Conservation (phyloP, 2,888 invertebrate species). For the Limenitis camilla region DNA sequence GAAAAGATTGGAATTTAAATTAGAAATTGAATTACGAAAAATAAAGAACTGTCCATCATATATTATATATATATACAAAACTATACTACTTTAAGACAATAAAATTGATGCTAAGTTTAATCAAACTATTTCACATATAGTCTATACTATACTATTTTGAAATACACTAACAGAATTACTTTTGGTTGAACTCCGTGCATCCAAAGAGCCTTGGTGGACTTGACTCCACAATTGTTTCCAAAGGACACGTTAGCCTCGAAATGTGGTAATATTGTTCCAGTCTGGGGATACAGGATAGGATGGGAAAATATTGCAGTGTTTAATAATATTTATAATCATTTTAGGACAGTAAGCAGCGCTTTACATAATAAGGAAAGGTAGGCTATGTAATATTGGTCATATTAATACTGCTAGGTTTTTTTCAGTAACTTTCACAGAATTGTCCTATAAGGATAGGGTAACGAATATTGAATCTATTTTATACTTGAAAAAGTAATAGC, state of each 20-base stretch:
- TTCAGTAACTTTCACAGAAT: too few species aligned
- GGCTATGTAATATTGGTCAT: not conserved
- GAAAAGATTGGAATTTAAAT: not conserved
- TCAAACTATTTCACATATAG: too few species aligned
- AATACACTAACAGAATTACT: slow-evolving; percentile 48
- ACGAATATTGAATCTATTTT: too few species aligned
- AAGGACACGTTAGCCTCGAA: not conserved
- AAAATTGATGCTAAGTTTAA: too few species aligned
- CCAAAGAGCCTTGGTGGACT: slow-evolving; percentile 29
- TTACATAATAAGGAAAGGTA: too few species aligned
- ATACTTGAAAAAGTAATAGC: not conserved
- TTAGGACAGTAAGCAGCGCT: too few species aligned
- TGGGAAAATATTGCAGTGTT: slow-evolving; percentile 1
- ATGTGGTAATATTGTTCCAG: slow-evolving; percentile 15
- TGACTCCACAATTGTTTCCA: not conserved
- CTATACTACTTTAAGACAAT: too few species aligned
- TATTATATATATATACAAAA: too few species aligned
- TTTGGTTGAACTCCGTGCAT: slow-evolving; percentile 34
- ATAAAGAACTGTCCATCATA: too few species aligned
- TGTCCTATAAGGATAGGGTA: too few species aligned
- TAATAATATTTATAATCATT: too few species aligned
- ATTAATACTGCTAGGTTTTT: not conserved
- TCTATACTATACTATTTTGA: not conserved
- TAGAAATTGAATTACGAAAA: not conserved
- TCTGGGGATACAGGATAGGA: slow-evolving; percentile 14